Base-by-base conservation (phyloP, 2,888 invertebrate species). In the Tiliacea citrago region DNA sequence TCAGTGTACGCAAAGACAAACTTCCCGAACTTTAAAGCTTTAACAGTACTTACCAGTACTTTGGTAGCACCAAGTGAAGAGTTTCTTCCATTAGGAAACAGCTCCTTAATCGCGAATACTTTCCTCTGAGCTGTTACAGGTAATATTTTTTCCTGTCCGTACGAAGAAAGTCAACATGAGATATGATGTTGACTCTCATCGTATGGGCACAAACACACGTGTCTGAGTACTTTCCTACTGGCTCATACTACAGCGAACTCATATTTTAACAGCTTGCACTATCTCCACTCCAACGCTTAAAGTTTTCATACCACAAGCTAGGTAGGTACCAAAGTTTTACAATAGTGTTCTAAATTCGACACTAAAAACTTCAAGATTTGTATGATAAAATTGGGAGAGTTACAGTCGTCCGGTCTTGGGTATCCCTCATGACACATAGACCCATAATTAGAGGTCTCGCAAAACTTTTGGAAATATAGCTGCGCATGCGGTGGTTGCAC, bases 391-490 rank as follows among this genome's bases (percentile, higher is more conserved):
- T 67, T 67, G 13, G 45, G 6, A 21, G 45, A 58, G n/a, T 68
- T 39, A 75, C 55, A 62, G 53, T 58, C 12, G 60, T 29, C 55
- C 18, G 29, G 69, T 63, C 60, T 70, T 58, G 45, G 53, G 57
- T 62, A 68, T 74, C 70, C 71, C 68, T 65, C 58, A 68, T 84
- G 82, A 74, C 65, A 73, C 60, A 75, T 79, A 39, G 51, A 77
- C 58, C 66, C 75, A 73, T 68, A 63, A 70, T 75, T 73, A 76
- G 35, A 39, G 35, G 47, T 29, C 67, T 53, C 58, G 61, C 49
- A 53, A 79, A 77, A 84, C 61, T 83, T 82, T 84, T 51, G 71
- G 61, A 82, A 79, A 79, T 83, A 58, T 83, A 58, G 58, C 65
- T 53, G 57, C 65, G 66, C 68, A 62, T 68, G 79, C 51, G 84